Conservation (phyloP, 1,140 invertebrate species). For the Ostrea edulis region DNA sequence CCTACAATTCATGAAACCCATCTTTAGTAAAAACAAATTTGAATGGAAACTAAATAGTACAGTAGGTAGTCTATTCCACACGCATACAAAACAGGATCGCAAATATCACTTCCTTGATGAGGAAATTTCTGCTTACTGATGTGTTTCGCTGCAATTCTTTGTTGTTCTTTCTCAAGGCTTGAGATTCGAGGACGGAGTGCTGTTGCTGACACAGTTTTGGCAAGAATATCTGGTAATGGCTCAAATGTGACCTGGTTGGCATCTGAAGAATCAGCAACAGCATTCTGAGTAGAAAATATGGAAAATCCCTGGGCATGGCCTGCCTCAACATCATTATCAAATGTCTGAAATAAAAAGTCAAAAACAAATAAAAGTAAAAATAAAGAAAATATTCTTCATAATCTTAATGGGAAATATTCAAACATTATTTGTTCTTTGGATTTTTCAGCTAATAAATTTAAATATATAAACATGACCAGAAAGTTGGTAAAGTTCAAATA, state of each 20-base stretch:
- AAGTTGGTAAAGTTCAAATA: no score
- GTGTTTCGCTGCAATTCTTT: constrained; percentile 61
- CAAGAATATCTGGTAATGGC: constrained; percentile 73
- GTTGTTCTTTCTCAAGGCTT: constrained; percentile 63
- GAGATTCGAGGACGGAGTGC: constrained; percentile 70
- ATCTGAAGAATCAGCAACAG: constrained; percentile 38
- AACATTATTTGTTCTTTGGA: no score
- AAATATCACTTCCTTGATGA: no score
- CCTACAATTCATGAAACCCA: not conserved
- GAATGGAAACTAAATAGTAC: not conserved
- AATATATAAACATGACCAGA: no score
- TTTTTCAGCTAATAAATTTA: no score
- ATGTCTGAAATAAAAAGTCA: constrained; percentile 48
- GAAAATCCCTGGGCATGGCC: constrained; percentile 47
- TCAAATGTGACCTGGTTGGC: constrained; percentile 68
- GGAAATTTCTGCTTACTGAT: constrained; percentile 55
- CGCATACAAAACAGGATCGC: no score
- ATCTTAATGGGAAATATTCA: no score
- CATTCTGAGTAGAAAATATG: constrained; percentile 40
- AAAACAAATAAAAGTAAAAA: no score
- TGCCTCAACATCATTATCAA: constrained; percentile 58
- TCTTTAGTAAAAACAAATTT: not conserved
- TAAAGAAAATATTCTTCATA: no score
- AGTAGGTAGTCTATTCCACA: no score
- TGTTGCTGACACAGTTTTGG: constrained; percentile 63